Base-by-base conservation (phyloP, 2,113 vertebrate genomes). In the Dicrurus megarhynchus region DNA sequence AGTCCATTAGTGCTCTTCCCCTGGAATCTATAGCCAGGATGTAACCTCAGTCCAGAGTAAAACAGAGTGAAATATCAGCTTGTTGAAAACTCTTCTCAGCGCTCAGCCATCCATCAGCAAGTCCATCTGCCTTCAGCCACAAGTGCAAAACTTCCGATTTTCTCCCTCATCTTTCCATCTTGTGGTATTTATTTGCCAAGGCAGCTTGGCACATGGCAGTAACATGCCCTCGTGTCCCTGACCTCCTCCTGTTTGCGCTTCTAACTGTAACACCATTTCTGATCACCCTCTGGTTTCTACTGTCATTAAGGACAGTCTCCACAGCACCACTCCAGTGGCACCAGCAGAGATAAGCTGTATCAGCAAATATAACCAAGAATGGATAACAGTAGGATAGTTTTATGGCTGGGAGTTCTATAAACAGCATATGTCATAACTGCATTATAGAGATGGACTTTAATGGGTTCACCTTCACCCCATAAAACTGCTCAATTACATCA, bases 321-420 rank as follows among this genome's bases (percentile, higher is more conserved):
- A 77, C 79, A 96, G 95, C 87, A 94, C 87, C 90, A 87, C 46
- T 97, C 69, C 87, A 96, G 93, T 82, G 95, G 68, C 59, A 95
- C 94, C 89, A 56, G 67, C 60, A 94, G 84, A 95, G 92, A 84
- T 95, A 91, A 97, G 80, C 89, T 96, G 28, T 90, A 63, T 87
- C 92, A 95, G 94, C 95, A 97, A 90, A 87, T 87, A 82, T 4
- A 26, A 73, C 77, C 13, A 96, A 78, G 42, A 80, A 76, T 76
- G 50, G 88, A 65, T 95, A 92, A 96, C 85, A 95, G 82, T 35
- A 95, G 90, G 90, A 90, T 49, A 52, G 61, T 89, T 94, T 95
- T 93, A 91, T 93, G 84, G 84, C 91, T 95, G 81, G 15, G 88
- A 97, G 84, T 85, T 95, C 94, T 84, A 92, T 94, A 97, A 97